A percentile compares a stretch with the other conserved stretches of the same genome.
These are phyloP conservation scores for Uloborus plumipes DNA, from an alignment of 2,888 invertebrate genomes.

Conservation along the genomic window DNA sequence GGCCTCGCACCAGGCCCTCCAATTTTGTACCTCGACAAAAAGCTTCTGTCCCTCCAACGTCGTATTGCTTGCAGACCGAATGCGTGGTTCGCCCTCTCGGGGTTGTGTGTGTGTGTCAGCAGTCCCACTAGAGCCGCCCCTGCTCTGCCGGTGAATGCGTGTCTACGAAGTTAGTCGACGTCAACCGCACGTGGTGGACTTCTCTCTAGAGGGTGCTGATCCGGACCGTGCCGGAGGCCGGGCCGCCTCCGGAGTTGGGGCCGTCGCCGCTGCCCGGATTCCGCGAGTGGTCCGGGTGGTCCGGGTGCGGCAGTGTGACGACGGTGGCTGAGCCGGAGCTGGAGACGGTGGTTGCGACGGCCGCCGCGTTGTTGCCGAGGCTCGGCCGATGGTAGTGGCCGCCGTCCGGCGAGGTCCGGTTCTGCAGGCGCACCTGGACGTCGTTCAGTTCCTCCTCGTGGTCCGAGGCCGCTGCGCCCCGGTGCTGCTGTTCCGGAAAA, in stretches of 20 bases:
- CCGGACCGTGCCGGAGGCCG: constrained; percentile 37
- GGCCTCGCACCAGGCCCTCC: too few species aligned
- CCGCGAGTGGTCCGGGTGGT: constrained; percentile 42
- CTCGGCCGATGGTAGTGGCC: constrained; percentile 65
- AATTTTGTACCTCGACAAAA: too few species aligned
- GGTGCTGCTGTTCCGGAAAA: constrained; percentile 69
- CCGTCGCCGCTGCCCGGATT: constrained; percentile 37
- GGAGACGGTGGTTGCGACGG: constrained; percentile 51
- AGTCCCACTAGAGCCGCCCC: too few species aligned
- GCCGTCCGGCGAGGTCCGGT: constrained; percentile 62
- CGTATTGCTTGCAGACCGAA: too few species aligned
- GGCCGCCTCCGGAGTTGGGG: constrained; percentile 15
- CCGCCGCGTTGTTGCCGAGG: constrained; percentile 62
- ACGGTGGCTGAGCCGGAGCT: constrained; percentile 52
- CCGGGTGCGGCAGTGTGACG: constrained; percentile 52
- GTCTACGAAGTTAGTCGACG: too few species aligned
- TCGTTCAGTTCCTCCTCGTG: constrained; percentile 73
- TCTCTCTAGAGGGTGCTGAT: constrained; percentile 49
- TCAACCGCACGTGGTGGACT: too few species aligned
- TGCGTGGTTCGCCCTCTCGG: too few species aligned
- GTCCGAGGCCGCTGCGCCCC: constrained; percentile 70
- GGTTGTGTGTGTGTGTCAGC: too few species aligned
- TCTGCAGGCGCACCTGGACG: constrained; percentile 69
- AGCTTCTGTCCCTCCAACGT: too few species aligned
- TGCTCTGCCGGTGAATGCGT: too few species aligned